These are phyloP conservation scores for Patella ulyssiponensis DNA, from an alignment of 2,888 invertebrate species.

Conservation along the genomic window DNA sequence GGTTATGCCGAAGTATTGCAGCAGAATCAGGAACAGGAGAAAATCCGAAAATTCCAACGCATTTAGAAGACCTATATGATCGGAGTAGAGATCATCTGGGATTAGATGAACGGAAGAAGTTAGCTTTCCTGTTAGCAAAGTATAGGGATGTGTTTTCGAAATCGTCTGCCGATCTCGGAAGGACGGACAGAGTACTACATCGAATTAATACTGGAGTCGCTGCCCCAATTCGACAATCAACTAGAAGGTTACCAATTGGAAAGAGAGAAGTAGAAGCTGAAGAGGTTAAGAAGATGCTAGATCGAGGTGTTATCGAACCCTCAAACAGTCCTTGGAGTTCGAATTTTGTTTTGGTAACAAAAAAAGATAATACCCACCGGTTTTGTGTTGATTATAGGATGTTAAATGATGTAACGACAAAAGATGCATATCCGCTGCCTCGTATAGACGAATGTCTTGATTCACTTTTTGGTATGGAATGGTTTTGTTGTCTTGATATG, in stretches of 20 bases:
- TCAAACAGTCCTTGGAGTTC: slow-evolving; percentile 6
- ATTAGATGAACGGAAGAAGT: slow-evolving; percentile 6
- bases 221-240: background rate
- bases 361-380: background rate
- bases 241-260: background rate
- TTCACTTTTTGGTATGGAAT: slow-evolving; percentile 2
- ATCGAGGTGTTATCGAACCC: slow-evolving; percentile 6
- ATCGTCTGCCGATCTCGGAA: slow-evolving; percentile 28
- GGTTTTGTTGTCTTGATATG: slow-evolving; percentile 21
- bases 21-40: background rate
- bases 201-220: slow-evolving; percentile 13
- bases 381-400: background rate
- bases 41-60: slow-evolving; percentile 17
- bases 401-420: background rate
- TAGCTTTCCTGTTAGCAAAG: slow-evolving; percentile 22
- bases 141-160: slow-evolving; percentile 33
- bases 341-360: background rate
- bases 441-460: background rate
- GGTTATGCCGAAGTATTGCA: slow-evolving; percentile 2
- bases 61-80: slow-evolving; percentile 22
- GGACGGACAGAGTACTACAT: slow-evolving; percentile 29
- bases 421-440: background rate
- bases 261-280: background rate
- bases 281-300: background rate
- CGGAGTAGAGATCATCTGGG: slow-evolving; percentile 20